Conservation (phyloP, 1,140 invertebrate species). For the Temnothorax longispinosus region DNA sequence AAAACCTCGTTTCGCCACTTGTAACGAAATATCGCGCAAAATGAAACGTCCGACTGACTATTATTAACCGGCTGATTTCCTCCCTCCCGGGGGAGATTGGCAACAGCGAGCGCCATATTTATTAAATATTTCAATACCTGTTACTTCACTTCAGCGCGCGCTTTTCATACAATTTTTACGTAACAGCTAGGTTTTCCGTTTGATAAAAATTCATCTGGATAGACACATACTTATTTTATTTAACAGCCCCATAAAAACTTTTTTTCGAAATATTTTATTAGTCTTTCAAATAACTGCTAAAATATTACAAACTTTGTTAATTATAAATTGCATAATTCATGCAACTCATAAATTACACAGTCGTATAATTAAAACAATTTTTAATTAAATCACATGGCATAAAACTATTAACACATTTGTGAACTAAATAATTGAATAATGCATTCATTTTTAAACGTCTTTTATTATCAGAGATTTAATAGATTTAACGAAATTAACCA, state of each 20-base stretch:
- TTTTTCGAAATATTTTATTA: neutral
- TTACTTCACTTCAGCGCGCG: constrained; percentile 11
- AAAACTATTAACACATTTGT: neutral
- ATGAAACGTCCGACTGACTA: constrained; percentile 50
- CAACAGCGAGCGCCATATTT: neutral
- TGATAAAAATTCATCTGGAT: neutral
- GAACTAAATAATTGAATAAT: neutral
- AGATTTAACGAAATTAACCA: neutral
- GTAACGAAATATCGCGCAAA: constrained; percentile 52
- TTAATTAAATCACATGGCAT: neutral
- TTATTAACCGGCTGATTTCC: constrained; percentile 48
- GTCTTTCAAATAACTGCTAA: neutral
- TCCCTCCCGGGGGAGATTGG: neutral
- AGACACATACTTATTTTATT: neutral
- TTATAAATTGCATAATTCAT: neutral
- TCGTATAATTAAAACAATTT: constrained; percentile 1
- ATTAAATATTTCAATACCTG: constrained; percentile 40
- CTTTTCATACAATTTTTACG: neutral
- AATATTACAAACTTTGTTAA: neutral
- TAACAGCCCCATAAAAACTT: neutral
- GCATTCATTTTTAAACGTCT: neutral
- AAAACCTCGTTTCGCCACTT: constrained; percentile 31
- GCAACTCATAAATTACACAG: neutral
- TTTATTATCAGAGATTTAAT: neutral
- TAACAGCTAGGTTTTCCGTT: neutral